Evolutionary conservation across 2,113 vertebrate genomes (phyloP), one percentile per base, ranked within the genome.

Genomic region (Monopterus albus): DNA sequence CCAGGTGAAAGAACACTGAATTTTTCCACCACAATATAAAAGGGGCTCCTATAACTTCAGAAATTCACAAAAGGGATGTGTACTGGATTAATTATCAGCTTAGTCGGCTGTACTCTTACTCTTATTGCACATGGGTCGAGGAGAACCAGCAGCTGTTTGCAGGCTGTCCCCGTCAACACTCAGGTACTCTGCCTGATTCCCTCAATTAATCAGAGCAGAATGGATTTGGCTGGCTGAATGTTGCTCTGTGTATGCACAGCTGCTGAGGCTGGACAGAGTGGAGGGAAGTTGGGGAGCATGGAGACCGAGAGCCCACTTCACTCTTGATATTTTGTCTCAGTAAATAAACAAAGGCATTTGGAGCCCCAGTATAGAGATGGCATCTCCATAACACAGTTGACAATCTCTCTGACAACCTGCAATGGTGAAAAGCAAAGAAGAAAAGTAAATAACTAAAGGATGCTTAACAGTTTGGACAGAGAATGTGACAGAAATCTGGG

Each of bases 231-330:
- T 35, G n/a, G 26, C 10, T 67, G 25, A 46, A 17, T 11, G 15
- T 53, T 67, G 7, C 61, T 73, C 40, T 75, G 21, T 59, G 71
- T 69, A 29, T 47, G 65, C 74, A 67, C 78, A 84, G 75, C 75
- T 67, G 81, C 72, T 62, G 46, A 29, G 21, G 26, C 69, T 35
- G 61, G 43, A 50, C 38, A 3, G 40, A 20, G 49, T 7, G 50
- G 17, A 46, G 61, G 43, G 25, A 40, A 66, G 58, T 45, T 6
- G 49, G 14, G 20, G 31, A 6, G 23, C 40, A 14, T 29, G 7
- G 47, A 61, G 4, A 45, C 56, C 0, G 33, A 49, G 49, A 43
- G n/a, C 28, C 33, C 53, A 26, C 31, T 40, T n/a, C 3, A n/a
- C 25, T 59, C 67, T 72, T 39, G 14, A 39, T 46, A 17, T 55